These are phyloP conservation scores for Bagarius yarrelli DNA, from an alignment of 2,113 vertebrate genomes.

Conservation along the genomic window DNA sequence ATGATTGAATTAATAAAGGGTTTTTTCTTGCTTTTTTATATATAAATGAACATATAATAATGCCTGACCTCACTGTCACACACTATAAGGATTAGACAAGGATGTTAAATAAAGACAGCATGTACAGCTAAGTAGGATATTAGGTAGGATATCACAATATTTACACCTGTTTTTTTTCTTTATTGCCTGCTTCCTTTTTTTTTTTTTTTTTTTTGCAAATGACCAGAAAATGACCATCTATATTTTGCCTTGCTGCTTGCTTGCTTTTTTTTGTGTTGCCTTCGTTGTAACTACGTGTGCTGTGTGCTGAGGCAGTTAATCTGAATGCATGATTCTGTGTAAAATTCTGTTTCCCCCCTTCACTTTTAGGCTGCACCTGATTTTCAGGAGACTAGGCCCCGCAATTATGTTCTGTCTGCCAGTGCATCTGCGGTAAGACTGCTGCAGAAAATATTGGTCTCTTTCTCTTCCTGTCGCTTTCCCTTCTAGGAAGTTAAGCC, in stretches of 20 bases:
- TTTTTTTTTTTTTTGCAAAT: constrained; percentile 10
- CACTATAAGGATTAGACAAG: not conserved
- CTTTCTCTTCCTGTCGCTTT: constrained; percentile 9
- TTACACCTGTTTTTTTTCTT: not conserved
- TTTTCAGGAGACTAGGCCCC: constrained; percentile 97
- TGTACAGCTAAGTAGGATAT: not conserved
- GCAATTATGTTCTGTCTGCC: constrained; percentile 98
- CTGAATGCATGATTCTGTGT: constrained; percentile 48
- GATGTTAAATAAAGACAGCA: not conserved
- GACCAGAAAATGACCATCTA: not conserved
- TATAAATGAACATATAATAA: not conserved
- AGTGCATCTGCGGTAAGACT: constrained; percentile 95
- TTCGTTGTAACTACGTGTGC: not conserved
- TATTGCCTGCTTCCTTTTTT: too few species aligned
- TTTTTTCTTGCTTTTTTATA: too few species aligned
- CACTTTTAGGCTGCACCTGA: constrained; percentile 87
- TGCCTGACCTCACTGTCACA: not conserved
- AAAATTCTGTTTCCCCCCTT: constrained; percentile 59
- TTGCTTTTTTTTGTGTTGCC: constrained; percentile 23
- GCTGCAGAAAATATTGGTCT: constrained; percentile 41
- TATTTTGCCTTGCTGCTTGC: constrained; percentile 34
- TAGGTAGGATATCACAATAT: not conserved
- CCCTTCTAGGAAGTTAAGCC: not conserved
- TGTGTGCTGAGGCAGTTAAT: constrained; percentile 35
- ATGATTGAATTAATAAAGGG: not conserved